Percentiles rank a stretch among this genome's conserved stretches.
These are phyloP conservation scores for Microvelia longipes DNA, from an alignment of 1,140 invertebrate genomes.

Conservation along the genomic window DNA sequence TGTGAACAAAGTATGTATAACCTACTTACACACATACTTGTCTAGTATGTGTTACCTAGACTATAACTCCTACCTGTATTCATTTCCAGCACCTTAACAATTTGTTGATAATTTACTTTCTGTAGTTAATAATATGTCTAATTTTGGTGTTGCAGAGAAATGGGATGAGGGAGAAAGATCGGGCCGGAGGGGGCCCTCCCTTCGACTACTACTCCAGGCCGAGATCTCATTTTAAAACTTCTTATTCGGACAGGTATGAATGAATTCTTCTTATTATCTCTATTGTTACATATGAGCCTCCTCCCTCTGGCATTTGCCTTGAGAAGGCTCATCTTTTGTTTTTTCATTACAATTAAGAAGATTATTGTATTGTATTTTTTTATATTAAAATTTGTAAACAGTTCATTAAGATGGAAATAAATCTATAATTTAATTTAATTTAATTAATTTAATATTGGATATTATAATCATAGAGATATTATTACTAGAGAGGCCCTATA, in stretches of 20 bases:
- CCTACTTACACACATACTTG: too few relatives aligned
- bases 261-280: neutral
- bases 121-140: too few relatives aligned
- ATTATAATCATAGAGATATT: too few relatives aligned
- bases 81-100: too few relatives aligned
- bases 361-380: too few relatives aligned
- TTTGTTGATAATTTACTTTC: too few relatives aligned
- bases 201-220: neutral
- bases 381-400: neutral
- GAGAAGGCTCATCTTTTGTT: neutral
- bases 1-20: too few relatives aligned
- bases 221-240: neutral
- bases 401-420: neutral
- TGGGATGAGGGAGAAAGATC: slow-evolving; percentile 12
- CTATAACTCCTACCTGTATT: too few relatives aligned
- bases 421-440: neutral
- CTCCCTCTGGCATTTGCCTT: neutral
- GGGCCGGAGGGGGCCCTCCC: slow-evolving; percentile 10
- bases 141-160: slow-evolving; percentile 14
- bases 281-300: neutral
- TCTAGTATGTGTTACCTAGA: too few relatives aligned
- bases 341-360: neutral
- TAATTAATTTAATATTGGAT: too few relatives aligned
- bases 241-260: neutral
- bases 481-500: too few relatives aligned